Conservation (phyloP, 2,113 vertebrate genomes). For the Corythaixoides concolor region DNA sequence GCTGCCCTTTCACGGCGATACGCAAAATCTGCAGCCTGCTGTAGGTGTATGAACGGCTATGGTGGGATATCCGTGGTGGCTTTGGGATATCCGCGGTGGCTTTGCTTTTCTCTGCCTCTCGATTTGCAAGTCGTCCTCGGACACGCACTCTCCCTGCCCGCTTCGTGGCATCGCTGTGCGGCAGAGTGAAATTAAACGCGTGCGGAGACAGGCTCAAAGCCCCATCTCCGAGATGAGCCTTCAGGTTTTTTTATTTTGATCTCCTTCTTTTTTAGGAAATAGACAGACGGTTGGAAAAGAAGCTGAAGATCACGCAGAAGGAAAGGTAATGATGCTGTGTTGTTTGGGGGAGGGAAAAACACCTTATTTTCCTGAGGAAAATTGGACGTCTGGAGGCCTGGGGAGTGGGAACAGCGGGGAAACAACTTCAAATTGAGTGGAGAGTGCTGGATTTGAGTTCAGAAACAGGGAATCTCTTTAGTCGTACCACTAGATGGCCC, state of each 20-base stretch:
- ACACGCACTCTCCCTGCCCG: rapidly evolving
- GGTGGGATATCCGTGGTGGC: rapidly evolving
- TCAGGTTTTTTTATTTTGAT: conserved; percentile 8
- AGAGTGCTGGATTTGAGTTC: rapidly evolving
- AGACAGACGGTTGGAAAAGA: conserved; percentile 95
- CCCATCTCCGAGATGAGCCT: rapidly evolving
- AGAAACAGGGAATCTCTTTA: background rate
- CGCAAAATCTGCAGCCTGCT: rapidly evolving
- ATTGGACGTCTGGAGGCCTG: background rate
- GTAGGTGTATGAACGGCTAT: background rate
- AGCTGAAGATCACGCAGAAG: conserved; percentile 91
- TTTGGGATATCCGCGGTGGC: rapidly evolving
- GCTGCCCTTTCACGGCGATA: rapidly evolving
- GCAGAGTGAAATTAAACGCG: background rate
- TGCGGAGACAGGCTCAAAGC: background rate
- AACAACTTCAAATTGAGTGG: background rate
- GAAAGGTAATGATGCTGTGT: conserved; percentile 83
- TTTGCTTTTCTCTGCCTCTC: background rate
- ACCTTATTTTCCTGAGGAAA: background rate
- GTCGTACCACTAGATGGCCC: background rate
- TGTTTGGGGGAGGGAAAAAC: background rate
- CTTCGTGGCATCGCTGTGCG: rapidly evolving
- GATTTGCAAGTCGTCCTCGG: background rate
- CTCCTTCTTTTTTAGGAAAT: conserved; percentile 83
- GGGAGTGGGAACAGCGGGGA: background rate